Base-by-base conservation (phyloP, 2,888 invertebrate genomes). In the Panopea generosa region DNA sequence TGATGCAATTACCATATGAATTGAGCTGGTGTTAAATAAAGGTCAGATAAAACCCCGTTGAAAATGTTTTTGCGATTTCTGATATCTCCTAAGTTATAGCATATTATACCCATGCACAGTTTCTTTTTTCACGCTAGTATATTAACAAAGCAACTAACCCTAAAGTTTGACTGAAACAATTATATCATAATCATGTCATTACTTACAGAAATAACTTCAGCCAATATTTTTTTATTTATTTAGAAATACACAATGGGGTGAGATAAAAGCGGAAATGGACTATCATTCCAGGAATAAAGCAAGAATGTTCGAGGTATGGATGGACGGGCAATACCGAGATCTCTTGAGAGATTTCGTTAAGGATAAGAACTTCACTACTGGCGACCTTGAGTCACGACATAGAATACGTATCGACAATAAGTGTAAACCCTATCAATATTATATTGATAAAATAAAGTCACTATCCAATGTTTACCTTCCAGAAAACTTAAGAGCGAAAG, bases 231-330 rank as follows among this genome's bases (percentile, higher is more conserved):
- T n/a, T n/a, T n/a, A n/a, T n/a, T n/a, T n/a, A n/a, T 69, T 29
- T 55, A 76, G 75, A 52, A 27, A 52, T 2, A 71, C 76, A 1
- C 76, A 70, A 27, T 77, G 77, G 77, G 77, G 77, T 6, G 40
- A 26, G 6, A 49, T 67, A 6, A 70, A 70, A 2, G 27, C 22
- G 6, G 27, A 33, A 6, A 38, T 45, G 0, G 66, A 76, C 24
- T 70, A 43, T 47, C 66, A 56, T 11, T 49, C 62, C 24, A 24
- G 27, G 2, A 77, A 77, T 53, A 77, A 72, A 43, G 53, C 40
- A 3, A 43, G 77, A 3, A 63, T 65, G 61, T 20, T 53, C 2
- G 50, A 71, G 14, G 68, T 77, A 1, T 77, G 77, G 77, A 62
- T 77, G 57, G 77, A 72, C 40, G 56, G 57, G 1, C 68, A 67